phyloP scores from a whole-genome alignment of 1,140 invertebrate species.

The Hyles vespertilio region DNA sequence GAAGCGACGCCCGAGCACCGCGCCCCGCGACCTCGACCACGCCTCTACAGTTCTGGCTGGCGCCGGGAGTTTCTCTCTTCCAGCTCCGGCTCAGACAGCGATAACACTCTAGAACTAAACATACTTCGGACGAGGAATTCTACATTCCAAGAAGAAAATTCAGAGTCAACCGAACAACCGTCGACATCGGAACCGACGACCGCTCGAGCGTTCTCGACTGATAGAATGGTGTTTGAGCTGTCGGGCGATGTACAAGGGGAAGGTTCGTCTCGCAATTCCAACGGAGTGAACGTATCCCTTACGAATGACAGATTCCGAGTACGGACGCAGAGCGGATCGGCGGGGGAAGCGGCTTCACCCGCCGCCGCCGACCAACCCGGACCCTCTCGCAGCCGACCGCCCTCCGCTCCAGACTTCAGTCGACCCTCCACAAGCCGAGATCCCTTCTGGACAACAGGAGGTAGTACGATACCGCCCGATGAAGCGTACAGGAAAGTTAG shows the following conservation, averaged over 20 bases:
- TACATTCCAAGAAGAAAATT: constrained; percentile 47
- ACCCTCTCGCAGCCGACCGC: not conserved
- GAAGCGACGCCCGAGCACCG: constrained; percentile 13
- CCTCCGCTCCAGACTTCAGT: constrained; percentile 23
- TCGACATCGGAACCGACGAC: constrained; percentile 23
- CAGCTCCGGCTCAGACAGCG: constrained; percentile 63
- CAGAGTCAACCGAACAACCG: constrained; percentile 20
- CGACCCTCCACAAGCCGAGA: constrained; percentile 58
- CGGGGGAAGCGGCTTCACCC: constrained; percentile 4
- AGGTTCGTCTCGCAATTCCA: constrained; percentile 22
- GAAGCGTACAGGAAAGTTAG: constrained; percentile 64
- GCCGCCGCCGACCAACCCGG: not conserved
- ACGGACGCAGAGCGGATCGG: constrained; percentile 33
- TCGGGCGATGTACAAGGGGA: constrained; percentile 29
- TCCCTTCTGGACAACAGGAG: constrained; percentile 37
- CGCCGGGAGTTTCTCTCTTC: constrained; percentile 45
- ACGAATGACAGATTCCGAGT: constrained; percentile 47
- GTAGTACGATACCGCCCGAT: constrained; percentile 35
- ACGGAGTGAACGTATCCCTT: constrained; percentile 35
- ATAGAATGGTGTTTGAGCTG: constrained; percentile 50
- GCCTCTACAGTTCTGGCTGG: constrained; percentile 35
- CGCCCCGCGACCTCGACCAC: constrained; percentile 21
- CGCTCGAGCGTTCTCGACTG: constrained; percentile 33
- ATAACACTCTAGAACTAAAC: constrained; percentile 58
- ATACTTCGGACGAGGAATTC: constrained; percentile 58